These are phyloP conservation scores for Urocynchramus pylzowi DNA, from an alignment of 2,113 vertebrate genomes.

Conservation along the genomic window DNA sequence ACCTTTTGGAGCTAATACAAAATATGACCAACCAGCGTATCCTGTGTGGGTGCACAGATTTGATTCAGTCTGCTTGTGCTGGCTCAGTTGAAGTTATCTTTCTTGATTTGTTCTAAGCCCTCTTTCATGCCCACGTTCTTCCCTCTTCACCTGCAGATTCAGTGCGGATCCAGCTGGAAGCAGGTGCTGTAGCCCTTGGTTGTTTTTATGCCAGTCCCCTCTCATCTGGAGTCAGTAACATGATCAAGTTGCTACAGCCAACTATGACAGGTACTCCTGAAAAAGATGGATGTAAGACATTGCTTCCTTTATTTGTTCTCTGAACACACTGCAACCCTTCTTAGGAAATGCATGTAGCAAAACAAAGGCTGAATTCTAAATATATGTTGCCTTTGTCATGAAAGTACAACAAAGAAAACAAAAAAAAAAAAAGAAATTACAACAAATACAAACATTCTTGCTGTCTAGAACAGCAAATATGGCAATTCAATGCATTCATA, in stretches of 20 bases:
- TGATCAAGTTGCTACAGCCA: conserved; percentile 86
- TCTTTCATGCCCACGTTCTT: background rate
- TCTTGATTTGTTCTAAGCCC: background rate
- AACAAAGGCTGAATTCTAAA: background rate
- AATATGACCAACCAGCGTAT: background rate
- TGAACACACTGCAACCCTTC: background rate
- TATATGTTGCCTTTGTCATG: background rate
- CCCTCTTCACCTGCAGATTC: conserved; percentile 68
- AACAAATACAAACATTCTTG: background rate
- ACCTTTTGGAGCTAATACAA: background rate
- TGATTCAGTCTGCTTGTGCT: background rate
- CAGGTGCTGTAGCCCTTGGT: conserved; percentile 82
- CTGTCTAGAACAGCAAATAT: background rate
- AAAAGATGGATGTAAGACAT: background rate
- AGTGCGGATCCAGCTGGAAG: conserved; percentile 81
- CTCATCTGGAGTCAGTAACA: conserved; percentile 80
- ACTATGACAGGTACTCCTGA: conserved; percentile 80
- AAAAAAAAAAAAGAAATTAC: background rate
- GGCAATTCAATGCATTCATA: background rate
- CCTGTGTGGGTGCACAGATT: background rate
- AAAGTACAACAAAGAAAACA: background rate
- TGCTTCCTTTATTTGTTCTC: background rate
- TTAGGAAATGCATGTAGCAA: background rate
- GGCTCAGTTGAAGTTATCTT: background rate
- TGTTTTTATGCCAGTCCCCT: conserved; percentile 85